Conservation (phyloP, 2,888 invertebrate species). For the Idaea biselata region DNA sequence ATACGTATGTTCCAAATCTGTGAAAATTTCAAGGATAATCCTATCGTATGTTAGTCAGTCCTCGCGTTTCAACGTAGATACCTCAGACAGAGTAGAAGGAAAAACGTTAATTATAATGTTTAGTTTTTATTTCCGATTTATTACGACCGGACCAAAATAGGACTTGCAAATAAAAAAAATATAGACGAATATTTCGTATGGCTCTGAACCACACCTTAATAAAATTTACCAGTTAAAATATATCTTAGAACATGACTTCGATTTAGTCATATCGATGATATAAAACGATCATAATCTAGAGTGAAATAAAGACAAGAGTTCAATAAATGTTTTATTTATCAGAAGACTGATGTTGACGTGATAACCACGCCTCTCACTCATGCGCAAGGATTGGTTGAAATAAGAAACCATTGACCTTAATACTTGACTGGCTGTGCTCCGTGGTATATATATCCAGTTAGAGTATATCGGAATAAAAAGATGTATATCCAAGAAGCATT, state of each 20-base stretch:
- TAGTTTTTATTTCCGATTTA: too few species aligned
- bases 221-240: background rate
- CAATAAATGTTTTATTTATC: conserved; percentile 3
- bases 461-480: too few species aligned
- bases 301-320: conserved; percentile 2
- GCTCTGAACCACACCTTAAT: background rate
- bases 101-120: too few species aligned
- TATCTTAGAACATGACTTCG: background rate
- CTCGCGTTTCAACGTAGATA: too few species aligned
- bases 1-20: too few species aligned
- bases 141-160: too few species aligned
- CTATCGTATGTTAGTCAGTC: too few species aligned
- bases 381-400: conserved; percentile 28
- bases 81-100: too few species aligned
- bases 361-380: conserved; percentile 33
- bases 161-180: background rate
- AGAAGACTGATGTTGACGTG: conserved; percentile 22
- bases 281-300: background rate
- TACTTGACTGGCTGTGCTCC: too few species aligned
- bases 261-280: conserved; percentile 2
- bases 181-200: background rate
- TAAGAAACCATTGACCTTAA: background rate
- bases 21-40: too few species aligned
- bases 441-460: too few species aligned
- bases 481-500: too few species aligned